A percentile compares a stretch with the other conserved stretches of the same genome.
These are phyloP conservation scores for Aplochiton taeniatus DNA, from an alignment of 2,797 vertebrate species.

Conservation along the genomic window DNA sequence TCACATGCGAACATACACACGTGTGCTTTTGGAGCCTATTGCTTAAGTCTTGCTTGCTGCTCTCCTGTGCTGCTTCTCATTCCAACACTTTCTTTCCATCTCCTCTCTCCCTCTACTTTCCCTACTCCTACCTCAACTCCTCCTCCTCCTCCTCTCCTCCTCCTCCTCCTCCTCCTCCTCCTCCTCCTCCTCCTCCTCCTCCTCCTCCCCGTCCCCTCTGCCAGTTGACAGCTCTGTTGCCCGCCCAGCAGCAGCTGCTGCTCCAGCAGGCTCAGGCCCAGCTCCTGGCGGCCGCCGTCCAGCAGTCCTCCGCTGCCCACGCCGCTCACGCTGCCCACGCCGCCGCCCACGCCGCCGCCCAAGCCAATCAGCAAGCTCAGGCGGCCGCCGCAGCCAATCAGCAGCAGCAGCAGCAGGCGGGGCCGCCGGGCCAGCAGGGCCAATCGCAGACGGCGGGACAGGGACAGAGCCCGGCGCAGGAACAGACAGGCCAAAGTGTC, in stretches of 20 bases:
- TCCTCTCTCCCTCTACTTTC: slow-evolving; percentile 1
- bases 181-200: slow-evolving; percentile 1
- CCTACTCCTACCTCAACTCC: neutral
- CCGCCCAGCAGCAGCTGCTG: slow-evolving; percentile 90
- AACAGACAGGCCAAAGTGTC: slow-evolving; percentile 70
- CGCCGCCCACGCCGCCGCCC: slow-evolving; percentile 71
- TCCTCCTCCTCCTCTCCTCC: slow-evolving; percentile 4
- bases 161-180: slow-evolving; percentile 8
- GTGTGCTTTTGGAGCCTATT: neutral
- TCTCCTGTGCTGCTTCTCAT: slow-evolving; percentile 30
- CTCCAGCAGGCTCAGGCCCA: slow-evolving; percentile 90
- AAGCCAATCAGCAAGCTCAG: slow-evolving; percentile 82
- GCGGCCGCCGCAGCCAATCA: slow-evolving; percentile 78
- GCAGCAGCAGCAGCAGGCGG: slow-evolving; percentile 64
- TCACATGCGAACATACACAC: slow-evolving; percentile 4
- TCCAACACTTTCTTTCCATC: neutral
- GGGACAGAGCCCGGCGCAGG: slow-evolving; percentile 76
- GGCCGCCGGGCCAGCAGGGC: slow-evolving; percentile 67
- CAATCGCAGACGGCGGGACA: slow-evolving; percentile 73
- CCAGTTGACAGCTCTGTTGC: slow-evolving; percentile 88
- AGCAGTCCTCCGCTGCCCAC: slow-evolving; percentile 85
- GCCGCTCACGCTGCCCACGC: slow-evolving; percentile 77
- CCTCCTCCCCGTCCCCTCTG: slow-evolving; percentile 7
- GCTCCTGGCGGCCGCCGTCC: slow-evolving; percentile 86
- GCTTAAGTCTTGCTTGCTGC: slow-evolving; percentile 40